Evolutionary conservation across 1,140 invertebrate species (phyloP).

Genomic region (Pinna nobilis): DNA sequence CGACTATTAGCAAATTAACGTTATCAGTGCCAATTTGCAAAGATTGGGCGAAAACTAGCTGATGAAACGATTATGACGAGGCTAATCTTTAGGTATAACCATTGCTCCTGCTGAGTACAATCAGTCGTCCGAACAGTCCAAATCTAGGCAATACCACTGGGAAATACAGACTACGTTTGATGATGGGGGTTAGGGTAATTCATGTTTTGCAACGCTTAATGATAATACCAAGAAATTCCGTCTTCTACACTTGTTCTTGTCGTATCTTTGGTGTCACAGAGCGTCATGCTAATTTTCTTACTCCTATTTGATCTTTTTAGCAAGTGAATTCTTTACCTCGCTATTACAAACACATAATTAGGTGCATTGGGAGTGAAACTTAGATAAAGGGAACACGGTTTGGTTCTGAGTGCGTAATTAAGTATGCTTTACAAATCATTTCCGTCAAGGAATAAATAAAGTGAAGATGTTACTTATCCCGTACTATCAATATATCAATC

Average conservation of each 20-base stretch:
- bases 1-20: slow-evolving; percentile 20
- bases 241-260: slow-evolving; percentile 11
- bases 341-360: background rate
- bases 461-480: too few species aligned
- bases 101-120: background rate
- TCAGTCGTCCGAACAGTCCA: slow-evolving; percentile 12
- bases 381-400: too few species aligned
- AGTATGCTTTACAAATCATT: too few species aligned
- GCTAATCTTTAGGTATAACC: background rate
- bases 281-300: slow-evolving; percentile 23
- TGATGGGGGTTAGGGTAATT: slow-evolving; percentile 7
- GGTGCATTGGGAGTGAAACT: background rate
- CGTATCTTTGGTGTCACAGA: slow-evolving; percentile 2
- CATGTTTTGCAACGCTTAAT: slow-evolving; percentile 6
- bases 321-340: slow-evolving; percentile 1
- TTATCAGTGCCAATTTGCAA: slow-evolving; percentile 16
- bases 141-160: slow-evolving; percentile 11
- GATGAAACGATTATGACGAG: slow-evolving; percentile 16
- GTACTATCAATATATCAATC: too few species aligned
- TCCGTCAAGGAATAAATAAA: too few species aligned
- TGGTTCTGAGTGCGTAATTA: too few species aligned
- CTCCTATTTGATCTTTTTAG: slow-evolving; percentile 10
- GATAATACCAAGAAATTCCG: background rate
- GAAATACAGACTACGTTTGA: slow-evolving; percentile 13
- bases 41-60: background rate